A percentile compares a stretch with the other conserved stretches of the same genome.
Evolutionary conservation across 2,888 invertebrate genomes (phyloP).

Genomic region (Liopterus haemorrhoidalis): DNA sequence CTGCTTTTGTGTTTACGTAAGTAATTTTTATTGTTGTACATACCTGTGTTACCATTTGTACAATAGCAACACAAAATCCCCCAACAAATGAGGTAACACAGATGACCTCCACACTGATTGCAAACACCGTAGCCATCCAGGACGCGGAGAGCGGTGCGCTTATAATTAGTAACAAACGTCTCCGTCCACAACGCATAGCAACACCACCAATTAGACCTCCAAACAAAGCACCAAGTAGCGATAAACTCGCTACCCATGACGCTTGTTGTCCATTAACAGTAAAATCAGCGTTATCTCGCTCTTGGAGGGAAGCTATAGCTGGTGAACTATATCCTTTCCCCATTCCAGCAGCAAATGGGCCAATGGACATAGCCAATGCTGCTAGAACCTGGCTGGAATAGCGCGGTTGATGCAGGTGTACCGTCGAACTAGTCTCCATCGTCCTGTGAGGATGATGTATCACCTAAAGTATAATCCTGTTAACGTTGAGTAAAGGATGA

Average conservation of each 20-base stretch:
- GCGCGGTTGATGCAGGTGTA: too few species aligned
- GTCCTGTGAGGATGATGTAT: too few species aligned
- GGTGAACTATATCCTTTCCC: conserved; percentile 69
- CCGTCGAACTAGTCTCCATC: too few species aligned
- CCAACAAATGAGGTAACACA: conserved; percentile 79
- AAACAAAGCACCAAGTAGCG: conserved; percentile 71
- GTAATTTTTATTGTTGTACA: too few species aligned
- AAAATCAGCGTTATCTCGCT: conserved; percentile 56
- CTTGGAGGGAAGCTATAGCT: conserved; percentile 67
- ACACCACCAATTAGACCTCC: conserved; percentile 76
- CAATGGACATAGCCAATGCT: conserved; percentile 70
- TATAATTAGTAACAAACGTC: conserved; percentile 62
- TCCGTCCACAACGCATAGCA: conserved; percentile 68
- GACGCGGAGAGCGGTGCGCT: conserved; percentile 71
- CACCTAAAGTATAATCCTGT: too few species aligned
- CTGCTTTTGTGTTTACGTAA: too few species aligned
- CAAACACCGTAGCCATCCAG: conserved; percentile 76
- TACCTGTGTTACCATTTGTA: conserved; percentile 71
- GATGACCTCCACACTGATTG: conserved; percentile 71
- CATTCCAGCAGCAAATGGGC: conserved; percentile 70
- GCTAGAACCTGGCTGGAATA: conserved; percentile 60
- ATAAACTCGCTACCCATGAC: conserved; percentile 76
- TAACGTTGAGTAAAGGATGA: too few species aligned
- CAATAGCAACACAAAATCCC: conserved; percentile 69
- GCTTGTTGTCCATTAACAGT: conserved; percentile 67